Percentiles rank a stretch among this genome's conserved stretches.
Evolutionary conservation across 2,113 vertebrate species (phyloP).

Genomic region (Cynocephalus volans): DNA sequence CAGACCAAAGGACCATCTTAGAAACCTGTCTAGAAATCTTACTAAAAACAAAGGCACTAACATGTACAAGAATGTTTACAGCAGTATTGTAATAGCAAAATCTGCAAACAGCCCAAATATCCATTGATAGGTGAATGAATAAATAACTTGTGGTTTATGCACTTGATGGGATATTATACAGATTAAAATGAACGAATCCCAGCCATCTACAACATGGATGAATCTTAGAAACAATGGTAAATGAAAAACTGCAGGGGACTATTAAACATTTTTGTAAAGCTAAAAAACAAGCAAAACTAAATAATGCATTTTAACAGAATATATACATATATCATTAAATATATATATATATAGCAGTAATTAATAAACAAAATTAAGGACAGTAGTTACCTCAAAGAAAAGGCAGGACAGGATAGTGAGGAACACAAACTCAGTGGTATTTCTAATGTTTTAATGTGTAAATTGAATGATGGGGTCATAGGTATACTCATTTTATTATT

Average conservation of each 20-base stretch:
- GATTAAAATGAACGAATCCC: background rate
- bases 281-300: conserved; percentile 61
- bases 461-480: conserved; percentile 27
- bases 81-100: conserved; percentile 62
- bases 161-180: background rate
- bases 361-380: conserved; percentile 59
- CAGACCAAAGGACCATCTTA: conserved; percentile 54
- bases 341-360: conserved; percentile 5
- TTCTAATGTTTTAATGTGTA: conserved; percentile 74
- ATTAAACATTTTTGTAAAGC: conserved; percentile 55
- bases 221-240: conserved; percentile 46
- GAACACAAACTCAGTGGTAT: conserved; percentile 50
- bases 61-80: conserved; percentile 63
- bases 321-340: conserved; percentile 38
- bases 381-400: conserved; percentile 7
- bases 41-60: conserved; percentile 75
- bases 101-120: conserved; percentile 16
- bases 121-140: background rate
- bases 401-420: background rate
- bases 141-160: conserved; percentile 37
- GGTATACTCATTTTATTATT: conserved; percentile 63
- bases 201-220: conserved; percentile 18
- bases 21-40: conserved; percentile 63
- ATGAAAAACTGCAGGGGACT: background rate
- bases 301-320: conserved; percentile 51